phyloP scores from a whole-genome alignment of 1,140 invertebrate species.

The Drosophila repletoides region DNA sequence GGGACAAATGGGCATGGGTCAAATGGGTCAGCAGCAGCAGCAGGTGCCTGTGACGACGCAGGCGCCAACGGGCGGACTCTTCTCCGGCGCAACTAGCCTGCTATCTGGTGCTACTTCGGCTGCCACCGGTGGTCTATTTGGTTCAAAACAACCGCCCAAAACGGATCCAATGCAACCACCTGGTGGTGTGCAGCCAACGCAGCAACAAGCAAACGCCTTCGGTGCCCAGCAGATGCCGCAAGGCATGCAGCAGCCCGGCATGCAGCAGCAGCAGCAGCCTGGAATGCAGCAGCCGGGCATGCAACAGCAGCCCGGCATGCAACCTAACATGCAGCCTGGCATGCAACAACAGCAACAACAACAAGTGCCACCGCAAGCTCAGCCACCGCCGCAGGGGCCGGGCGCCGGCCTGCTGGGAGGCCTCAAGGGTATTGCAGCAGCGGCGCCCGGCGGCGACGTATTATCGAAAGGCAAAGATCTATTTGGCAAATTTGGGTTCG shows the following conservation, averaged over 20 bases:
- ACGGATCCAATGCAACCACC: slow-evolving; percentile 82
- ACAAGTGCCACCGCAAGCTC: slow-evolving; percentile 82
- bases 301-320: slow-evolving; percentile 63
- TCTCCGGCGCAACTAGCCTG: slow-evolving; percentile 82
- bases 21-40: slow-evolving; percentile 76
- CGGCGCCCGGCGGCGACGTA: slow-evolving; percentile 91
- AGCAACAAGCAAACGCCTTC: slow-evolving; percentile 82
- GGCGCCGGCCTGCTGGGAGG: slow-evolving; percentile 77
- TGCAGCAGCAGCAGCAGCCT: slow-evolving; percentile 67
- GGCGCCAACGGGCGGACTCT: slow-evolving; percentile 73
- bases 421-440: slow-evolving; percentile 86
- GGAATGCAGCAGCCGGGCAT: slow-evolving; percentile 72
- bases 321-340: slow-evolving; percentile 6
- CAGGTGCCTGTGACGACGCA: slow-evolving; percentile 73
- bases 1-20: slow-evolving; percentile 52
- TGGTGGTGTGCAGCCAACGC: slow-evolving; percentile 81
- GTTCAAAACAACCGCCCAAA: slow-evolving; percentile 81
- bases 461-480: slow-evolving; percentile 95
- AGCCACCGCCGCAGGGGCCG: slow-evolving; percentile 78
- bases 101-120: slow-evolving; percentile 82
- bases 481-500: slow-evolving; percentile 95
- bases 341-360: slow-evolving; percentile 74
- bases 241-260: slow-evolving; percentile 73
- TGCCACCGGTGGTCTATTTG: slow-evolving; percentile 83
- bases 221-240: slow-evolving; percentile 71